Evolutionary conservation across 1,140 invertebrate species (phyloP), one percentile per base, ranked within the genome.

Genomic region (Drosophila auraria): DNA sequence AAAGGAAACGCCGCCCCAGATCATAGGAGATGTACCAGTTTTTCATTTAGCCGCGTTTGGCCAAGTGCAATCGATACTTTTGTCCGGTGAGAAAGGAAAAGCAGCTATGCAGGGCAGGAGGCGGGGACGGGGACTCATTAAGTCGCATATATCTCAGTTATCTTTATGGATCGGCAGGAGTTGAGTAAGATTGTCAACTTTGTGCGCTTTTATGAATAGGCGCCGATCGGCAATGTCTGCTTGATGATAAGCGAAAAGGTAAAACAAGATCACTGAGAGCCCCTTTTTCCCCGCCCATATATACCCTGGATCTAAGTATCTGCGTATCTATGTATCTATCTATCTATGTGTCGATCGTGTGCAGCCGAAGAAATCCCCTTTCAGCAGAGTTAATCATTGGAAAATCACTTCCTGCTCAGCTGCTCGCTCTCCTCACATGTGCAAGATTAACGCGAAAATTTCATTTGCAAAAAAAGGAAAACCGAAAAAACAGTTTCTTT

Each of bases 1-100:
- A 75, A 50, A 77, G 53, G 63, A 23, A 74, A 62, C 50, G 38
- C 64, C 49, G 59, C 50, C 25, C 50, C 63, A 80, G 64, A 57
- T 68, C 75, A 63, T 73, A 44, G 17, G 63, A 45, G 44, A 53
- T 63, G 70, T 80, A 81, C 78, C 86, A 90, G 84, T 89, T 89
- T 90, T 61, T 42, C 64, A 78, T 79, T 68, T 70, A 79, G 83
- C 76, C 68, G 80, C 58, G 61, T 81, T 79, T 78, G 68, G 71
- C 84, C 78, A 80, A 89, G 62, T 89, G 84, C 84, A 89, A 89
- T 89, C 84, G 84, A 89, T 89, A 89, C 84, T 89, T 89, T 89
- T 59, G 73, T 59, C 25, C 62, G 40, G 65, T 47, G 45, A 61
- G 69, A 73, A 38, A n/a, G 36, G 66, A 72, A 72, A 72, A 42